Percentiles rank a stretch among this genome's conserved stretches.
phyloP scores from a whole-genome alignment of 2,797 vertebrate genomes.

The Pipistrellus kuhlii region DNA sequence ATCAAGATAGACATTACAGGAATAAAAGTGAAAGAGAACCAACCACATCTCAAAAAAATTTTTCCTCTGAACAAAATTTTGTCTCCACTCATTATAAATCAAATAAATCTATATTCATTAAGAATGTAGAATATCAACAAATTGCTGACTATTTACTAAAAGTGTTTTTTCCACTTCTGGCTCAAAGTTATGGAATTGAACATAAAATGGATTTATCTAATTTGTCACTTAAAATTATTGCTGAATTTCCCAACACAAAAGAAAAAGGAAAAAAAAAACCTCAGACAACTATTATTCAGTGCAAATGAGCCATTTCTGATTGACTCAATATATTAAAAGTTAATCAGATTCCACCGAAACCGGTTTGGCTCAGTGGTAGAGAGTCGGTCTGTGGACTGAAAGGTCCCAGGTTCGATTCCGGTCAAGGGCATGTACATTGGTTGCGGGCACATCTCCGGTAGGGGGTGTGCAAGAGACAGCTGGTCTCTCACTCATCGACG shows the following conservation, averaged over 20 bases:
- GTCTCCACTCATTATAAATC: constrained; percentile 56
- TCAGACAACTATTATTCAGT: constrained; percentile 1
- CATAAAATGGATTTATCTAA: constrained; percentile 65
- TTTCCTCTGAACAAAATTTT: constrained; percentile 52
- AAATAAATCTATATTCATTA: constrained; percentile 31
- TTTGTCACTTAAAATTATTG: constrained; percentile 66
- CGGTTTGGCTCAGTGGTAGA: too few species aligned
- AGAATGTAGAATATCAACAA: constrained; percentile 62
- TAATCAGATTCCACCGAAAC: not conserved
- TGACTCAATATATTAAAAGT: constrained; percentile 43
- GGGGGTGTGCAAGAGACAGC: too few species aligned
- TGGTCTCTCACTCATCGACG: too few species aligned
- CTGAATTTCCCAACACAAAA: constrained; percentile 63
- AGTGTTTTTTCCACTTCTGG: constrained; percentile 17
- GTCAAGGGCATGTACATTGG: too few species aligned
- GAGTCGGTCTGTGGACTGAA: too few species aligned
- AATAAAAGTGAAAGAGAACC: not conserved
- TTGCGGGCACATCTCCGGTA: too few species aligned
- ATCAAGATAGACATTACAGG: not conserved
- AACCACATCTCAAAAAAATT: not conserved
- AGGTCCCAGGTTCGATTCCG: too few species aligned
- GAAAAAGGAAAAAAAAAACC: not conserved
- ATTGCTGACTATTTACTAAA: constrained; percentile 68
- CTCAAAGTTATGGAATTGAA: constrained; percentile 59
- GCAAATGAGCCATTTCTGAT: constrained; percentile 36